Evolutionary conservation across 1,140 invertebrate species (phyloP).

Genomic region (Dreissena rostriformis): DNA sequence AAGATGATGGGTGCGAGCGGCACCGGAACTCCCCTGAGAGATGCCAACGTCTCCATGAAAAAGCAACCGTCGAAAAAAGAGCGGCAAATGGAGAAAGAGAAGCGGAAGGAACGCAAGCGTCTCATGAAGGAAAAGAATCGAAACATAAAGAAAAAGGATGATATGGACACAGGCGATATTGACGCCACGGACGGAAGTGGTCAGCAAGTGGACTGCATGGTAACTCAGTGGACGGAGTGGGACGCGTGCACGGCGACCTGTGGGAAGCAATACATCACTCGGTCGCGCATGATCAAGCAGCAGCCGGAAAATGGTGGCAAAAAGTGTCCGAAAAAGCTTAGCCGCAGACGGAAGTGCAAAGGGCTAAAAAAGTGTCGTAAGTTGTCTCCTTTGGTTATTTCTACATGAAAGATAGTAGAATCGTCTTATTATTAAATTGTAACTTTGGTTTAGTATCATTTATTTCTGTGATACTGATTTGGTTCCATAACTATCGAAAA

Average conservation of each 20-base stretch:
- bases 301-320: constrained; percentile 72
- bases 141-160: constrained; percentile 46
- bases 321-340: constrained; percentile 72
- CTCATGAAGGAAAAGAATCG: constrained; percentile 54
- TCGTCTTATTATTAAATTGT: too few species aligned
- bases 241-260: constrained; percentile 78
- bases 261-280: constrained; percentile 70
- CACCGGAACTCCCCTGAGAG: constrained; percentile 7
- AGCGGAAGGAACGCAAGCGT: constrained; percentile 43
- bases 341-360: constrained; percentile 70
- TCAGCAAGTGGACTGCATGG: constrained; percentile 73
- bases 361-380: constrained; percentile 69
- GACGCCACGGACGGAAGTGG: constrained; percentile 40
- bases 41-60: constrained; percentile 46
- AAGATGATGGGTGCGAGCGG: constrained; percentile 45
- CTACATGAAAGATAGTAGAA: too few species aligned
- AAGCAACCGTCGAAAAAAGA: constrained; percentile 60
- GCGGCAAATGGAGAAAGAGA: constrained; percentile 20
- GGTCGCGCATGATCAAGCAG: constrained; percentile 69
- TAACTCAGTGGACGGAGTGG: constrained; percentile 80
- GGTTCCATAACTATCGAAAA: too few species aligned
- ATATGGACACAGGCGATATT: constrained; percentile 17
- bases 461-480: too few species aligned
- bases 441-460: too few species aligned
- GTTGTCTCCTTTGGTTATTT: constrained; percentile 20